A percentile compares a stretch with the other conserved stretches of the same genome.
phyloP scores from a whole-genome alignment of 2,888 invertebrate genomes.

The Cerastis leucographa region DNA sequence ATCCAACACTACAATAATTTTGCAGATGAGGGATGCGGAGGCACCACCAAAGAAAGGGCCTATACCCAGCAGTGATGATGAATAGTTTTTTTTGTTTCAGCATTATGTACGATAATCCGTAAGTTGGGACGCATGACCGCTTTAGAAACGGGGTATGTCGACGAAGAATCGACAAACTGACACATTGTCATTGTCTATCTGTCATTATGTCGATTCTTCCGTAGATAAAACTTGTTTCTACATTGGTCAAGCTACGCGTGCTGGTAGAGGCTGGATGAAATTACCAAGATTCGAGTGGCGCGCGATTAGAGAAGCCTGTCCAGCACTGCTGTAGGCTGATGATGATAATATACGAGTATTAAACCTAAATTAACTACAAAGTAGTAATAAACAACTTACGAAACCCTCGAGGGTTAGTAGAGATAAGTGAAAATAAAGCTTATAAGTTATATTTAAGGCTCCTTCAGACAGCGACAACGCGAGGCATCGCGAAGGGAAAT shows the following conservation, averaged over 20 bases:
- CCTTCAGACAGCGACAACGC: too few relatives aligned
- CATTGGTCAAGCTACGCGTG: too few relatives aligned
- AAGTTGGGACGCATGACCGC: too few relatives aligned
- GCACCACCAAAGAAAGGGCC: not conserved
- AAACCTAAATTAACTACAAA: not conserved
- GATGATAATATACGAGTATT: not conserved
- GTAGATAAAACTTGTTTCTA: too few relatives aligned
- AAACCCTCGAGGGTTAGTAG: not conserved
- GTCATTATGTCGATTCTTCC: too few relatives aligned
- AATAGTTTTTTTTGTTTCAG: not conserved
- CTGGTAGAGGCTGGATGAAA: not conserved
- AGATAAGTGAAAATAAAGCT: conserved; percentile 5
- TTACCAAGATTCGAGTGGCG: not conserved
- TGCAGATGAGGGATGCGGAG: not conserved
- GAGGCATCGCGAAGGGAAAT: too few relatives aligned
- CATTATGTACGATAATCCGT: not conserved
- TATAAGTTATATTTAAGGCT: too few relatives aligned
- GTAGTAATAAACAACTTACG: not conserved
- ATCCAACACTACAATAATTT: not conserved
- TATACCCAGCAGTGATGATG: not conserved
- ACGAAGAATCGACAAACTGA: too few relatives aligned
- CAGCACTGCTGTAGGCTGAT: not conserved
- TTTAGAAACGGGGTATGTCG: too few relatives aligned
- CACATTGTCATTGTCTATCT: too few relatives aligned
- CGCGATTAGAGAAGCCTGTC: not conserved